A percentile compares a stretch with the other conserved stretches of the same genome.
Conservation (phyloP, 23 tunicate species). For the Styela clava region DNA sequence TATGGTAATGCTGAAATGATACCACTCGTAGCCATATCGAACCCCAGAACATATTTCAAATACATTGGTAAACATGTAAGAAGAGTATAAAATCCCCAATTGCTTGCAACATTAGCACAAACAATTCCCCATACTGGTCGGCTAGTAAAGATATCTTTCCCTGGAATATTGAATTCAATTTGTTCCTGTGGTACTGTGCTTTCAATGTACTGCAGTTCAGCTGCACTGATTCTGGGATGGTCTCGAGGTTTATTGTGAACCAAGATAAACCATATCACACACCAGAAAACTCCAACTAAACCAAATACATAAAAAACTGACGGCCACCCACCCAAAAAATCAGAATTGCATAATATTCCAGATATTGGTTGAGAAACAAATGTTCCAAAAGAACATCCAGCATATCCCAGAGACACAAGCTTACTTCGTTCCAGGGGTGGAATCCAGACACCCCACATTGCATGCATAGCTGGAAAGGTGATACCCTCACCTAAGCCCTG, state of each 20-base stretch:
- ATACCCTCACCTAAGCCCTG: slow-evolving; percentile 98
- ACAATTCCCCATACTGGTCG: not conserved
- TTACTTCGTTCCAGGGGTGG: slow-evolving; percentile 82
- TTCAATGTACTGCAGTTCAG: slow-evolving; percentile 58
- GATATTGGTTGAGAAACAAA: slow-evolving; percentile 82
- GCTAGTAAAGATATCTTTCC: slow-evolving; percentile 2
- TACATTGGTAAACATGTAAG: slow-evolving; percentile 18
- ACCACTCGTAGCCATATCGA: slow-evolving; percentile 17
- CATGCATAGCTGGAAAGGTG: slow-evolving; percentile 93
- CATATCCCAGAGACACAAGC: slow-evolving; percentile 66
- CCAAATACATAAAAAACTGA: slow-evolving; percentile 92
- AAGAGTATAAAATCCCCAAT: slow-evolving; percentile 28
- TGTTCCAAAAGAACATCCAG: slow-evolving; percentile 85
- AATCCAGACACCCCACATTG: slow-evolving; percentile 93
- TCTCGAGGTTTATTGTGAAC: slow-evolving; percentile 58
- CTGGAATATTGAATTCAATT: not conserved
- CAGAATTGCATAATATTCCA: slow-evolving; percentile 57
- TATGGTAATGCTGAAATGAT: slow-evolving; percentile 20
- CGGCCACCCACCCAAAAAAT: slow-evolving; percentile 90
- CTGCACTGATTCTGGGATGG: slow-evolving; percentile 43
- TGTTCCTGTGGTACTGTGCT: slow-evolving; percentile 33
- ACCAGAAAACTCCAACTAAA: slow-evolving; percentile 70
- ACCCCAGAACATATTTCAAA: slow-evolving; percentile 14
- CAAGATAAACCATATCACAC: slow-evolving; percentile 57
- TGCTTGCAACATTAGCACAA: slow-evolving; percentile 1